Percentiles rank a stretch among this genome's conserved stretches.
These are phyloP conservation scores for Falcunculus frontatus DNA, from an alignment of 2,113 vertebrate genomes.

Conservation along the genomic window DNA sequence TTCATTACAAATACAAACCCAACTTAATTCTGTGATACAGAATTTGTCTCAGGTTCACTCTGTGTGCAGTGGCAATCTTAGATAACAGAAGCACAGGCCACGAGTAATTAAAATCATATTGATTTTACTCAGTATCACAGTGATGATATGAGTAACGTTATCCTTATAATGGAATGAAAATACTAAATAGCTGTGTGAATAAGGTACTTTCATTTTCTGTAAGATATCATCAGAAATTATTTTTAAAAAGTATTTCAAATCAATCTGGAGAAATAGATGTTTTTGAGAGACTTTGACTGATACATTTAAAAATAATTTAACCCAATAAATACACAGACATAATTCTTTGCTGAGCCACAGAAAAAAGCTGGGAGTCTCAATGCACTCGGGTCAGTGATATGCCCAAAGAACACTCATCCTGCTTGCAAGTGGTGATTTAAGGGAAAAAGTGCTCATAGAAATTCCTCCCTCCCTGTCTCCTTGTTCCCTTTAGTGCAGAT, in stretches of 20 bases:
- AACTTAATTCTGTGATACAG: background rate
- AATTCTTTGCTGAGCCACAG: background rate
- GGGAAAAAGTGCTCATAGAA: background rate
- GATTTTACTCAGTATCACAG: background rate
- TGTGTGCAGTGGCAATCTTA: background rate
- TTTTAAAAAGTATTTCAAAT: background rate
- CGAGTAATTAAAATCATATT: conserved; percentile 19
- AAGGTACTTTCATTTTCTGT: background rate
- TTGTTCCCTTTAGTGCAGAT: background rate
- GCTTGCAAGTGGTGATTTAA: background rate
- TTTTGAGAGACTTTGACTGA: background rate
- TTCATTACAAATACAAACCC: background rate
- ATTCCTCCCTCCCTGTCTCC: background rate
- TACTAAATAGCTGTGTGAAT: background rate
- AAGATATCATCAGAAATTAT: background rate
- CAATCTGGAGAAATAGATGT: fast-evolving
- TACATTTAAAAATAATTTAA: background rate
- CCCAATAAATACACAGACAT: background rate
- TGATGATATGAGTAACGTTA: background rate
- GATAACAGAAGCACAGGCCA: background rate
- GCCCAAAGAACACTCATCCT: background rate
- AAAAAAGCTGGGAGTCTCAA: background rate
- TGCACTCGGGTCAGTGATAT: background rate
- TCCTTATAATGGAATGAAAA: background rate
- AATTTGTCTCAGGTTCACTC: background rate